phyloP scores from a whole-genome alignment of 2,888 invertebrate genomes.

The Athalia rosae region DNA sequence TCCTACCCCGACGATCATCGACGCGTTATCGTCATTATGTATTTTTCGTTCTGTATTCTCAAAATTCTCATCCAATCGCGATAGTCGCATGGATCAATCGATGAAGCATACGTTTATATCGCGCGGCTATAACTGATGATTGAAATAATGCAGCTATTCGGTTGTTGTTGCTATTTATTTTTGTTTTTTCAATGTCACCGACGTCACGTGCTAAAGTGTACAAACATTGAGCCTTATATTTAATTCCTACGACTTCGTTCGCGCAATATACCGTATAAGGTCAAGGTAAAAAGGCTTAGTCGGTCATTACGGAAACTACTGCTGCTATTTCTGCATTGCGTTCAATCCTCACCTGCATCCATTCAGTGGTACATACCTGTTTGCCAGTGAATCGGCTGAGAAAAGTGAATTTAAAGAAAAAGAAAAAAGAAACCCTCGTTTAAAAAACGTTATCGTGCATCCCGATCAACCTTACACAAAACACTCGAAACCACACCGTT shows the following conservation, averaged over 20 bases:
- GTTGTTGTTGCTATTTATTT: background rate
- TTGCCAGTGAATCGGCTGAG: background rate
- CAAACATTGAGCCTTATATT: slow-evolving; percentile 32
- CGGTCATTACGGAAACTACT: slow-evolving; percentile 26
- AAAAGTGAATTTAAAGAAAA: background rate
- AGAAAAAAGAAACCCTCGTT: background rate
- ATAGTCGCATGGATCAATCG: too few species aligned
- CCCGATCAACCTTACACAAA: background rate
- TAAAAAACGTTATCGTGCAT: background rate
- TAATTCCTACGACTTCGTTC: slow-evolving; percentile 38
- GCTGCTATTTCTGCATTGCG: slow-evolving; percentile 21
- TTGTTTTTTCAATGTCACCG: slow-evolving; percentile 26
- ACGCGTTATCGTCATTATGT: too few species aligned
- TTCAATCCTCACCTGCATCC: slow-evolving; percentile 21
- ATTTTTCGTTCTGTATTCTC: too few species aligned
- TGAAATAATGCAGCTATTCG: background rate
- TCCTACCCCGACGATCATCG: too few species aligned
- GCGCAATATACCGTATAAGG: slow-evolving; percentile 11
- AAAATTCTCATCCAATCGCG: too few species aligned
- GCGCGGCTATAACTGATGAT: too few species aligned
- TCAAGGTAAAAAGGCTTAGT: slow-evolving; percentile 39
- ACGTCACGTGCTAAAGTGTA: slow-evolving; percentile 3
- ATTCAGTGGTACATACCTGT: background rate
- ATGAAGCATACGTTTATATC: too few species aligned
- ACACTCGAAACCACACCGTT: too few species aligned